Percentiles rank a stretch among this genome's conserved stretches.
Conservation (phyloP, 2,113 vertebrate genomes). For the Callospermophilus lateralis region DNA sequence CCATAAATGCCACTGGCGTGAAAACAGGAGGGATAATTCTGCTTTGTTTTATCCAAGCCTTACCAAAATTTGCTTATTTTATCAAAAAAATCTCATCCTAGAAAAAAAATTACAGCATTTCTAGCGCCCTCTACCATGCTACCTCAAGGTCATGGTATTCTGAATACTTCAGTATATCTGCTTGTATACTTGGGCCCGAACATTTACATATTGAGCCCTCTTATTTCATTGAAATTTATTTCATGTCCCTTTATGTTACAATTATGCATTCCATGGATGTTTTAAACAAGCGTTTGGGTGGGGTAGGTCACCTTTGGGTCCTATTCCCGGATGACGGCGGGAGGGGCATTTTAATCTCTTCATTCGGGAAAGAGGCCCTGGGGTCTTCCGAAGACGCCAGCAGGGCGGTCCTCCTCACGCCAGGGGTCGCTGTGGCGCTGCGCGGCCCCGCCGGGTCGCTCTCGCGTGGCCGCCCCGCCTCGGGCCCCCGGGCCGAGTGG, state of each 20-base stretch:
- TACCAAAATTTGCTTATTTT: not conserved
- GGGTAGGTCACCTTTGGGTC: not conserved
- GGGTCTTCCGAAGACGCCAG: not conserved
- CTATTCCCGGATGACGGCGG: not conserved
- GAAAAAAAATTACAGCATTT: not conserved
- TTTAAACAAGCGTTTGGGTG: not conserved
- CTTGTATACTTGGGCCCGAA: not conserved
- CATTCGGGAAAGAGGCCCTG: not conserved
- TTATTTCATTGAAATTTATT: not conserved
- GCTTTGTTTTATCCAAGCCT: conserved; percentile 1
- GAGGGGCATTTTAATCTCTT: not conserved
- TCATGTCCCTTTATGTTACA: not conserved
- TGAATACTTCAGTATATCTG: not conserved
- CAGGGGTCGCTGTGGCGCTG: conserved; percentile 77
- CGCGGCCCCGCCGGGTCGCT: conserved; percentile 52
- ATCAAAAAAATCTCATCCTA: not conserved
- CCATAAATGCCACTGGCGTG: not conserved
- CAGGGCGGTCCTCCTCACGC: conserved; percentile 71
- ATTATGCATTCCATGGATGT: not conserved
- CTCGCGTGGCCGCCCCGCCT: conserved; percentile 79
- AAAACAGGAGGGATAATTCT: not conserved
- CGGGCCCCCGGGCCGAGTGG: conserved; percentile 82
- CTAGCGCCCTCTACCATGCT: not conserved
- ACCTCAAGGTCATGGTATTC: not conserved
- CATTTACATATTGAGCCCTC: not conserved